Conservation (phyloP, 2,888 invertebrate species). For the Agriopis aurantiaria region DNA sequence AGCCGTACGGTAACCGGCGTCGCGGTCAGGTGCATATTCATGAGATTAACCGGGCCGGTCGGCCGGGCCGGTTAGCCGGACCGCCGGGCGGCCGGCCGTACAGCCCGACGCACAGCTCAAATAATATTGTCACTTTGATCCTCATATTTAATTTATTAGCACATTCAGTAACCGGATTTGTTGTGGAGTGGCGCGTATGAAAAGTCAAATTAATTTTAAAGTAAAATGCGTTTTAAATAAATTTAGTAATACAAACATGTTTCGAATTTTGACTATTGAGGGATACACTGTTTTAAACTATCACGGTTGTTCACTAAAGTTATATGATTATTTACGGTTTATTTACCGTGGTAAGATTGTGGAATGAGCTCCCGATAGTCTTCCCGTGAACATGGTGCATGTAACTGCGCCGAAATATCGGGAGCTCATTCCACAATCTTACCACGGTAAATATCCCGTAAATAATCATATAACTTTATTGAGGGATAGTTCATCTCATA, state of each 20-base stretch:
- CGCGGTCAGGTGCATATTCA: slow-evolving; percentile 71
- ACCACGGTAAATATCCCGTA: too few species aligned
- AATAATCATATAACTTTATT: too few species aligned
- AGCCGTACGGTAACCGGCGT: slow-evolving; percentile 48
- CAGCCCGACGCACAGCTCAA: slow-evolving; percentile 45
- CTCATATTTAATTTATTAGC: slow-evolving; percentile 45
- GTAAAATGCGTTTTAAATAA: slow-evolving; percentile 10
- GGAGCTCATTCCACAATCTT: too few species aligned
- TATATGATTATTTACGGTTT: too few species aligned
- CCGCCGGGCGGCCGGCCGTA: not conserved
- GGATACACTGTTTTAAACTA: too few species aligned
- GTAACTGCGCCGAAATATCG: too few species aligned
- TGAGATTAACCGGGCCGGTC: slow-evolving; percentile 62
- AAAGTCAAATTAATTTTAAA: slow-evolving; percentile 20
- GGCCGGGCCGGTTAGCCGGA: not conserved
- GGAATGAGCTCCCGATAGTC: too few species aligned
- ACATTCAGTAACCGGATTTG: slow-evolving; percentile 37
- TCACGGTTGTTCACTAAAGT: too few species aligned
- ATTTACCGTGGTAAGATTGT: too few species aligned
- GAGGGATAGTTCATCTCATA: too few species aligned
- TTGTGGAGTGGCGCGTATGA: slow-evolving; percentile 12
- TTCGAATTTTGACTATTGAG: too few species aligned
- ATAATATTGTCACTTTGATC: slow-evolving; percentile 58
- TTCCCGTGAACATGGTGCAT: too few species aligned
- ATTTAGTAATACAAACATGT: not conserved